A percentile compares a stretch with the other conserved stretches of the same genome.
These are phyloP conservation scores for Pantherophis vulpinus DNA, from an alignment of 2,797 vertebrate species.

Conservation along the genomic window DNA sequence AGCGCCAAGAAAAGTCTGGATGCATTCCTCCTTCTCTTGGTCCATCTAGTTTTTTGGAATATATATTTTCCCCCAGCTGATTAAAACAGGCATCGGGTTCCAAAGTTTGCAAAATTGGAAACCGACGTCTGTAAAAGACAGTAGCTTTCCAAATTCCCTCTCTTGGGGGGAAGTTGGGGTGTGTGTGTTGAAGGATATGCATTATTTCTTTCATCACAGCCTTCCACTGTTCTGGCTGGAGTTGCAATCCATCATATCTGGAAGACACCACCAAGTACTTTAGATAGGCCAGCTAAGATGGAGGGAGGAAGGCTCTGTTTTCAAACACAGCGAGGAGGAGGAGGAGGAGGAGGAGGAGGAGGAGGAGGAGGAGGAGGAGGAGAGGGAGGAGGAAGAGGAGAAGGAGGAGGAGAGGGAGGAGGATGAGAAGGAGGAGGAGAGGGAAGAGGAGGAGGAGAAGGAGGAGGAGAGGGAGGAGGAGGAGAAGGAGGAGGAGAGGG, in stretches of 20 bases:
- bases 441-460: no score
- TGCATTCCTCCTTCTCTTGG: neutral
- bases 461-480: rapidly evolving
- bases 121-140: neutral
- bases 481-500: no score
- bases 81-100: neutral
- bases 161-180: neutral
- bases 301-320: neutral
- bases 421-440: no score
- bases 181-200: neutral
- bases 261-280: neutral
- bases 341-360: no score
- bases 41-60: neutral
- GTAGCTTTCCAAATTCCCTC: neutral
- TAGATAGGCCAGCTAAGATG: neutral
- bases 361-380: no score
- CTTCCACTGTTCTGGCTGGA: neutral
- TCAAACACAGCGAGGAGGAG: neutral
- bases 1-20: neutral
- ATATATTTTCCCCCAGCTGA: neutral
- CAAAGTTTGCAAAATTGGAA: conserved; percentile 24
- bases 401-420: no score
- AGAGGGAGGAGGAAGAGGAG: no score
- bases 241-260: neutral
- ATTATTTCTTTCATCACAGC: neutral